Base-by-base conservation (phyloP, 2,113 vertebrate genomes). In the Xenopus laevis region DNA sequence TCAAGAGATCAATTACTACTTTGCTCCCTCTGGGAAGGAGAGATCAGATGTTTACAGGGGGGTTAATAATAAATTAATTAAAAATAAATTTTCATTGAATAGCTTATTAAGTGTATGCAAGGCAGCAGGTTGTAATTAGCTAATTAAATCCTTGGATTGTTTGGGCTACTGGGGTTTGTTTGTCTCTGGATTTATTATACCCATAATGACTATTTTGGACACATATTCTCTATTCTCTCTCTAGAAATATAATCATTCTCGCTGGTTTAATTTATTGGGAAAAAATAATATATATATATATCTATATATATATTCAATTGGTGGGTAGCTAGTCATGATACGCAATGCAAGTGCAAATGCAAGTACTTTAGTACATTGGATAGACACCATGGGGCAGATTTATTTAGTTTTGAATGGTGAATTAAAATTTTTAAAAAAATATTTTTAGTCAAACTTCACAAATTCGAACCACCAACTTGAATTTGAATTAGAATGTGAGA, bases 91-190 rank as follows among this genome's bases (percentile, higher is more conserved):
- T 78, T 78, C 84, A 81, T 81, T 53, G 75, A 84, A 81, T 81
- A 79, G 79, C 76, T 76, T 72, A 71, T 82, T 85, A 86, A 81
- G 82, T 83, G 82, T 82, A 77, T 85, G 79, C 84, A 71, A 83
- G 86, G 84, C 84, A 86, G 89, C 87, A 83, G 86, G 87, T 86
- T 87, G 87, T 85, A 86, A 89, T 88, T 86, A 87, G 91, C 82
- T 86, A 85, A 88, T 90, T 87, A 88, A 87, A 85, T 82, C 81
- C 86, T 83, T 80, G 81, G 86, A 84, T 87, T 87, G 86, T 55
- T 55, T 11, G 52, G 52, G 7, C 53, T 16, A 55, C 17, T n/a
- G 53, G 13, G 15, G 8, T 55, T 55, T 55, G 15, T 55, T 55
- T 55, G 17, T 55, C 53, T n/a, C 53, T 16, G 53, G 17, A 55